Conservation (phyloP, 2,797 vertebrate species). For the Xenops minutus region DNA sequence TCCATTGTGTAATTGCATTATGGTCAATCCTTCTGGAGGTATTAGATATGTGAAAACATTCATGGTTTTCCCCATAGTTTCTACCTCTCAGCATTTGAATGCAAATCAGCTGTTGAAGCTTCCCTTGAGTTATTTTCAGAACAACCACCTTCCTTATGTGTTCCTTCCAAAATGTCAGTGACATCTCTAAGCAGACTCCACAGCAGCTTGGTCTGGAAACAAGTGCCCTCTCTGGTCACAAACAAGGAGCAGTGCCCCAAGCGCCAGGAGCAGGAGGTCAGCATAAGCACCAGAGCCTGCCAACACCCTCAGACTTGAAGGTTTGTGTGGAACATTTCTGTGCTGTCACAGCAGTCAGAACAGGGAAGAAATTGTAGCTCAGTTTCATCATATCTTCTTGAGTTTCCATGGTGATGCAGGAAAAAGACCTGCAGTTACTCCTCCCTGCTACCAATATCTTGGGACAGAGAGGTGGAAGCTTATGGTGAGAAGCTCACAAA, state of each 20-base stretch:
- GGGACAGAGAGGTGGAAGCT: not conserved
- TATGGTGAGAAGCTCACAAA: not conserved
- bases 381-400: not conserved
- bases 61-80: not conserved
- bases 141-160: conserved; percentile 4
- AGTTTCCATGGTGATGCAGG: conserved; percentile 14
- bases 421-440: not conserved
- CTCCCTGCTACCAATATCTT: not conserved
- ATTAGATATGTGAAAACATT: not conserved
- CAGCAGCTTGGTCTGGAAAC: conserved; percentile 21
- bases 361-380: not conserved
- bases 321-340: not conserved
- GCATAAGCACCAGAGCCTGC: not conserved
- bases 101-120: conserved; percentile 47
- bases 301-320: not conserved
- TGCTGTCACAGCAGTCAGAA: not conserved
- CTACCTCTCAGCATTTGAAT: conserved; percentile 6
- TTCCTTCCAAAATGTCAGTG: conserved; percentile 55
- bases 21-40: not conserved
- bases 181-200: conserved; percentile 39
- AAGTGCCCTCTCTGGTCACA: not conserved
- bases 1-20: not conserved
- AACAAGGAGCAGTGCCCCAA: not conserved
- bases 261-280: conserved; percentile 16
- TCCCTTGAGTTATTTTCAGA: conserved; percentile 29